A percentile compares a stretch with the other conserved stretches of the same genome.
Conservation (phyloP, 2,797 vertebrate species). For the Tangara arthus region DNA sequence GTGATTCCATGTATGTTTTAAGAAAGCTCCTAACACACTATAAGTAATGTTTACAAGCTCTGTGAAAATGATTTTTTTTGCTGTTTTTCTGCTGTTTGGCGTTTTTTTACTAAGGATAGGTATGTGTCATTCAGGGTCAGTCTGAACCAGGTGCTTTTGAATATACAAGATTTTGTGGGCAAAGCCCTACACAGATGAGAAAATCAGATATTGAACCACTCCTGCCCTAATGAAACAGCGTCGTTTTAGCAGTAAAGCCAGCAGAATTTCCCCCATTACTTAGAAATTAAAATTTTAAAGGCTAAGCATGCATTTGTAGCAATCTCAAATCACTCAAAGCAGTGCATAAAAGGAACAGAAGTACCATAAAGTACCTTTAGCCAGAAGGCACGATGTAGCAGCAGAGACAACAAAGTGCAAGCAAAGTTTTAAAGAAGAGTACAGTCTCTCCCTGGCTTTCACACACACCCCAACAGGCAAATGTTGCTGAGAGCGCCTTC, state of each 20-base stretch:
- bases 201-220: background rate
- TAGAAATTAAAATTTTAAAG: background rate
- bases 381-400: background rate
- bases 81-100: background rate
- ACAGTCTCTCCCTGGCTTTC: background rate
- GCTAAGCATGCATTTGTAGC: background rate
- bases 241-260: background rate
- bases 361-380: background rate
- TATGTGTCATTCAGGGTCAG: background rate
- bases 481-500: slow-evolving; percentile 24
- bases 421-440: background rate
- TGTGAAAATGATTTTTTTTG: background rate
- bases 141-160: background rate
- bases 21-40: background rate
- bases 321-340: background rate
- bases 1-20: background rate
- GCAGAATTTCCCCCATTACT: background rate
- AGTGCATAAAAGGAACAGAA: background rate
- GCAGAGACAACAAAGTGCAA: slow-evolving; percentile 7
- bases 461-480: background rate
- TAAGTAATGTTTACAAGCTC: background rate
- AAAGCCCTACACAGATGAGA: background rate
- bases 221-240: background rate
- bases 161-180: background rate
- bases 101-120: background rate